These are phyloP conservation scores for Dryoscopus gambensis DNA, from an alignment of 2,113 vertebrate species.

Conservation along the genomic window DNA sequence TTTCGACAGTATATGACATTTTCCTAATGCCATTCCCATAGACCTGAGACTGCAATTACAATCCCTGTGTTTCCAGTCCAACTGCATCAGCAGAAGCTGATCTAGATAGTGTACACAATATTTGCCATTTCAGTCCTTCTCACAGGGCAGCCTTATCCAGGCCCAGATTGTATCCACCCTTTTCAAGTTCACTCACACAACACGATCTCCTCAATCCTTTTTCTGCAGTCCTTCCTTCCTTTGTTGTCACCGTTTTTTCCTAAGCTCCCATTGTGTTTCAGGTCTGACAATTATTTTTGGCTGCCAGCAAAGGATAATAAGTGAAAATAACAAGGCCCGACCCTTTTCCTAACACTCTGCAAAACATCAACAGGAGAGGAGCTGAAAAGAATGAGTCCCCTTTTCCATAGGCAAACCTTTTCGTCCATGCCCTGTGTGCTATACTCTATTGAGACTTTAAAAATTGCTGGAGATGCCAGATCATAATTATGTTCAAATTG, in stretches of 20 bases:
- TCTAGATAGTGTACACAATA: background rate
- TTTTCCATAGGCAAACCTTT: background rate
- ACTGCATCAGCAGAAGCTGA: background rate
- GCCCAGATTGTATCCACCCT: background rate
- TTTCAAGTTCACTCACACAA: background rate
- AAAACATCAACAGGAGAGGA: background rate
- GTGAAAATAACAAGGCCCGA: background rate
- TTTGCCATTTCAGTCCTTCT: background rate
- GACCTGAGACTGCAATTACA: background rate
- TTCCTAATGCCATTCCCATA: background rate
- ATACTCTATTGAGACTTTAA: background rate
- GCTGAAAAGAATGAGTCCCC: background rate
- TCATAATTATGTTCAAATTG: background rate
- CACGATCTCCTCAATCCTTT: background rate
- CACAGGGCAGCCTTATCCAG: background rate
- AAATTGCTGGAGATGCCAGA: background rate
- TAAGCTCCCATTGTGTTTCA: background rate
- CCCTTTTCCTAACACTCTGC: background rate
- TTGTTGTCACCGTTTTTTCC: fast-evolving
- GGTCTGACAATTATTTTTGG: background rate
- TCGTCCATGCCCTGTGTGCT: background rate
- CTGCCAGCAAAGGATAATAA: background rate
- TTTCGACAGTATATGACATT: background rate
- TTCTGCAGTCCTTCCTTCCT: background rate
- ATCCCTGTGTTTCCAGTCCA: background rate